Evolutionary conservation across 2,113 vertebrate species (phyloP), one percentile per base, ranked within the genome.

Genomic region (Ranitomeya variabilis): DNA sequence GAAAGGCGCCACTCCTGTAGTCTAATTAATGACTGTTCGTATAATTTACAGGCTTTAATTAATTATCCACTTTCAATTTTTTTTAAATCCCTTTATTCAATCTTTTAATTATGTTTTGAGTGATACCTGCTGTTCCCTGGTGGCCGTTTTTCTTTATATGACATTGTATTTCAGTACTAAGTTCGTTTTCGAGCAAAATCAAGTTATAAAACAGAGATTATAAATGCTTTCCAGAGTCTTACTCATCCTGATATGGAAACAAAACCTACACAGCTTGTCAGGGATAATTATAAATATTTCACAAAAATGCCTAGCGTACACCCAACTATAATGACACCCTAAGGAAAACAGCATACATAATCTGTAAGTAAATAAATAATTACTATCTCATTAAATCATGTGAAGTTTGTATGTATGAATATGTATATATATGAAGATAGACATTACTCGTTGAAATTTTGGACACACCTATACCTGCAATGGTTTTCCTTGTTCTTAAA

Each of bases 271-370:
- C 45, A 66, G 23, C 18, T 45, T 66, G 21, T 67, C 37, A 62
- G 45, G 19, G 60, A 13, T 52, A 64, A 86, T 86, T 77, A 86
- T 45, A 86, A 86, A 64, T 77, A 86, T 64, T 86, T 86, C 31
- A 52, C 26, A 59, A 64, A 78, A 78, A 80, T 80, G 31, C 62
- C 76, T 80, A 31, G 76, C n/a, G 16, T 59, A 87, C 77, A 57
- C 86, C 86, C 77, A 87, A 45, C 51, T 19, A 19, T 60, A 80
- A 78, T 64, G 51, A 87, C 55, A 87, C 59, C 76, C 60, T 64
- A 23, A 51, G 54, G 74, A 87, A 66, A 79, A 60, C 83, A 16
- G 15, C 15, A 21, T 52, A 51, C 15, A 21, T 52, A 51, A 76
- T 52, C 16, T 76, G 18, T 21, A 76, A 45, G 37, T 73, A 18